Base-by-base conservation (phyloP, 2,888 invertebrate genomes). In the Saturnia pavonia region DNA sequence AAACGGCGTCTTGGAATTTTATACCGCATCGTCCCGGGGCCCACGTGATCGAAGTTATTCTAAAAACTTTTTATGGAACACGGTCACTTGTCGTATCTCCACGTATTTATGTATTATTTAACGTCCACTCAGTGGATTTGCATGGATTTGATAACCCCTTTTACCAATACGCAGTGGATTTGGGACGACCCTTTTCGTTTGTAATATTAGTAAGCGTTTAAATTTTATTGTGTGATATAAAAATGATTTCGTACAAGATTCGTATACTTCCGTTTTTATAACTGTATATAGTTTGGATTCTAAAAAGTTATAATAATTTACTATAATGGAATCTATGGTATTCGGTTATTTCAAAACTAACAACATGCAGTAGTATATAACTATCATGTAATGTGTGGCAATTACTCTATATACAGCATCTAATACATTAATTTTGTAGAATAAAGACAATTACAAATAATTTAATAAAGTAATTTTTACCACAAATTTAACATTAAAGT, bases 41-140 rank as follows among this genome's bases (percentile, higher is more conserved):
- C 77, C 77, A 77, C 81, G 81, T 82, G 85, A 89, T 88, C 88
- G 85, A 89, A 89, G 91, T 90, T 90, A 91, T 91, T 90, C 88
- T 84, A 86, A 82, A 83, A 86, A 87, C 85, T 88, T 89, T 90
- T 90, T 90, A 91, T 89, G 89, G 85, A 75, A 78, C 83, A 83
- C 84, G 84, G 85, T 87, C 83, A 84, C 81, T 83, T 77, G 78
- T 74, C 79, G 78, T 80, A 80, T 85, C 76, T 85, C 84, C 85
- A 84, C 82, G 82, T 85, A 87, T 88, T 89, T 91, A 91, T 91
- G 87, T 89, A 90, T 91, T 91, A 92, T 91, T 91, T 90, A 90
- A 91, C 87, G 86, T 85, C 81, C 85, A 84, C 82, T 82, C 78
- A 75, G 77, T 82, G 87, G 89, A 91, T 91, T 88, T 91, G 90